Evolutionary conservation across 1,140 invertebrate species (phyloP).

Genomic region (Geopemphigus sp.): DNA sequence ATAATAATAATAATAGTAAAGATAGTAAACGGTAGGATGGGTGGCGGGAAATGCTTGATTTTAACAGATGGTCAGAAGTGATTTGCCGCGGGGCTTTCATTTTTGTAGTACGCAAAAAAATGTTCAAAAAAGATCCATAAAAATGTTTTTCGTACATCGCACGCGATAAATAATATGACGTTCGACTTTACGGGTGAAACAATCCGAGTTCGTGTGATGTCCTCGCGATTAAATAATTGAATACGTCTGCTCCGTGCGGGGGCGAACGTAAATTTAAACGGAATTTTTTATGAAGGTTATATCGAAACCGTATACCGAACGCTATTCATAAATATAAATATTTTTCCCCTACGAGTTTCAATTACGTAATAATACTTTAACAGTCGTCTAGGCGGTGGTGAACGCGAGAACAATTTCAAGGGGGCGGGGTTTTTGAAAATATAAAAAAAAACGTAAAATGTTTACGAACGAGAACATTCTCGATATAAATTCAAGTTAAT

Average conservation of each 20-base stretch:
- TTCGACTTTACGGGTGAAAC: neutral
- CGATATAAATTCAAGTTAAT: too few relatives aligned
- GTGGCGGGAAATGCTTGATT: neutral
- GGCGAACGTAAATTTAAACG: neutral
- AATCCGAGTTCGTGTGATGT: neutral
- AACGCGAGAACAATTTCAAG: too few relatives aligned
- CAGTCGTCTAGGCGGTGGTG: too few relatives aligned
- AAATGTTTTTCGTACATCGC: neutral
- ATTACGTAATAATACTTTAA: neutral
- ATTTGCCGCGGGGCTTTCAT: too few relatives aligned
- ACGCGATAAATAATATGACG: neutral
- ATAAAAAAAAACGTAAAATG: too few relatives aligned
- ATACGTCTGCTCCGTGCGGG: neutral
- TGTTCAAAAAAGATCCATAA: neutral
- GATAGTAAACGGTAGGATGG: too few relatives aligned
- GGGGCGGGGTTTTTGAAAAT: too few relatives aligned
- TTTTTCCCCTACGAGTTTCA: neutral
- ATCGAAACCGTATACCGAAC: too few relatives aligned
- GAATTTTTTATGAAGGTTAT: neutral
- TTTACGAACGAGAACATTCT: too few relatives aligned
- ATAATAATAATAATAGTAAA: constrained; percentile 28
- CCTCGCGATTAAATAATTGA: neutral
- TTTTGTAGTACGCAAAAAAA: neutral
- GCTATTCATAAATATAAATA: neutral
- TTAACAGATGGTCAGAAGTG: constrained; percentile 2